A percentile compares a stretch with the other conserved stretches of the same genome.
Evolutionary conservation across 2,113 vertebrate genomes (phyloP).

Genomic region (Echinops telfairi): DNA sequence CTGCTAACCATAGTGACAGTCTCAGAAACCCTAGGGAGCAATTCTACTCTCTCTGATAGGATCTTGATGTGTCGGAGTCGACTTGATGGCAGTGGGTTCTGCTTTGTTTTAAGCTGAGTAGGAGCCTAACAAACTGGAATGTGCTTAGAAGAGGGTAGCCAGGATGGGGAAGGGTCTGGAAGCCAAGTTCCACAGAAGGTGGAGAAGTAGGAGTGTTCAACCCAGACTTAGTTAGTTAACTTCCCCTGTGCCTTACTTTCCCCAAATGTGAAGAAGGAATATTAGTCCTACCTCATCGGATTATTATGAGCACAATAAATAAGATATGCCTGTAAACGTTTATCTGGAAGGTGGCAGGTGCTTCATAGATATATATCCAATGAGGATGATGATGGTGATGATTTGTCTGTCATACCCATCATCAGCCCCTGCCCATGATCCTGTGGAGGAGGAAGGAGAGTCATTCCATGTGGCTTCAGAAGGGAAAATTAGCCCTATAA

Average conservation of each 20-base stretch:
- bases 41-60: too few species aligned
- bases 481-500: not conserved
- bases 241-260: slow-evolving; percentile 2
- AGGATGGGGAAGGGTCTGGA: not conserved
- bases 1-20: too few species aligned
- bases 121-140: not conserved
- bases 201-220: not conserved
- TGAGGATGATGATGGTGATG: not conserved
- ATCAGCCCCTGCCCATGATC: not conserved
- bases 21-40: too few species aligned
- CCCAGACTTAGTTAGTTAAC: not conserved
- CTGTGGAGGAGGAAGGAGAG: not conserved
- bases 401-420: not conserved
- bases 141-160: not conserved
- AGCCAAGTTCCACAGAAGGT: not conserved
- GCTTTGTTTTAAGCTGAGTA: too few species aligned
- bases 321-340: not conserved
- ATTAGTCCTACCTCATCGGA: not conserved
- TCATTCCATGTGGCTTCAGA: not conserved
- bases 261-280: not conserved
- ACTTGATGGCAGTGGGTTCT: too few species aligned
- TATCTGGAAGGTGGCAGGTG: not conserved
- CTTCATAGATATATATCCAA: not conserved
- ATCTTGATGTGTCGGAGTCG: too few species aligned
- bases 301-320: not conserved